Base-by-base conservation (phyloP, 2,888 invertebrate species). In the Aphodius sticticus region DNA sequence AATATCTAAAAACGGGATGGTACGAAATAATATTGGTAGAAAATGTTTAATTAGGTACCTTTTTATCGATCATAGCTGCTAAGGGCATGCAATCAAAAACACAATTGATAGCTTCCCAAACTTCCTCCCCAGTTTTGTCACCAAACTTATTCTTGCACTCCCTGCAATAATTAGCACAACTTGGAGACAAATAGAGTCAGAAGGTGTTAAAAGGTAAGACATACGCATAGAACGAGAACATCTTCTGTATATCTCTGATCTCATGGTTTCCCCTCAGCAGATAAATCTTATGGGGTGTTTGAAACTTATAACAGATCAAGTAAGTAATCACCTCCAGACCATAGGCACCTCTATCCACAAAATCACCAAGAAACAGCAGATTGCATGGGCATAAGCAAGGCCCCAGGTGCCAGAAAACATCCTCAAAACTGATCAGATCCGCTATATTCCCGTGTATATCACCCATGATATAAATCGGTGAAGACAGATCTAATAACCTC, bases 261-360 rank as follows among this genome's bases (percentile, higher is more conserved):
- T 95, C 95, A 87, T 95, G 95, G 87, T 95, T 95, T 0, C 95
- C 95, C 76, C 95, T 89, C 16, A 95, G 85, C 80, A 95, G 86
- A 83, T 90, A 90, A 79, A 95, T 91, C 81, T 93, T 93, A 16
- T 88, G 86, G 0, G 95, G 94, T 0, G 92, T 91, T 85, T 94
- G 91, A 75, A 94, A 85, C 88, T 95, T 95, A 84, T 94, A 93
- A 1, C 94, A 92, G 82, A 95, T 91, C 77, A 95, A 88, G 85
- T 95, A 95, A 0, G 93, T 91, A 82, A 95, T 89, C 1, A 95
- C 93, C 89, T 95, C 95, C 0, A 93, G 85, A 81, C 95, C 93
- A 86, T 91, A 91, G 15, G 91, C 89, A 1, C 95, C 95, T 81
- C 95, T 90, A 88, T 95, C 95, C 26, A 95, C 95, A 87, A 93